Conservation (phyloP, 2,113 vertebrate species). For the Limanda limanda region DNA sequence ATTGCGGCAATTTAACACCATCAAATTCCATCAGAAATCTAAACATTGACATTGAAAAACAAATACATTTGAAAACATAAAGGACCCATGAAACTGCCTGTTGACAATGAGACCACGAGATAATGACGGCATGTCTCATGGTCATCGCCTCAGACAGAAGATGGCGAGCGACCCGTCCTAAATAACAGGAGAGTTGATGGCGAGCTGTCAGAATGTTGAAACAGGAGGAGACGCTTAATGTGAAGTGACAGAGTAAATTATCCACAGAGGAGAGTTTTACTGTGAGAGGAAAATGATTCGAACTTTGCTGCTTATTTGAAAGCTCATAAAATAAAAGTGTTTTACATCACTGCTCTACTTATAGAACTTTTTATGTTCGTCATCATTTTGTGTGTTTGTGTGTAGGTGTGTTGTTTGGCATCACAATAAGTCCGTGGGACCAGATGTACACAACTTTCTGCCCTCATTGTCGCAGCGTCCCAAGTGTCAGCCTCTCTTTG, state of each 20-base stretch:
- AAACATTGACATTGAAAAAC: too few relatives aligned
- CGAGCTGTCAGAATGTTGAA: slow-evolving; percentile 26
- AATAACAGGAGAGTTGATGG: slow-evolving; percentile 13
- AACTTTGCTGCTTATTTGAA: neutral
- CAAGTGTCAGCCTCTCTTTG: slow-evolving; percentile 27
- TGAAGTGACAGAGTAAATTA: slow-evolving; percentile 37
- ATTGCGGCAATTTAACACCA: too few relatives aligned
- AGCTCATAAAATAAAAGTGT: neutral
- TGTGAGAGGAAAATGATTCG: neutral
- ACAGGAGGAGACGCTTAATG: slow-evolving; percentile 23
- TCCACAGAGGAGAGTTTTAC: slow-evolving; percentile 16
- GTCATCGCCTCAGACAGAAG: neutral
- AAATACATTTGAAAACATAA: neutral
- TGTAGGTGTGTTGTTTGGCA: slow-evolving; percentile 5
- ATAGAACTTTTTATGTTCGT: slow-evolving; percentile 26
- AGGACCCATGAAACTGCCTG: neutral
- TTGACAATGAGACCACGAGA: neutral
- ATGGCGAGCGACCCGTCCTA: slow-evolving; percentile 3
- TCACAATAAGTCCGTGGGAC: slow-evolving; percentile 12
- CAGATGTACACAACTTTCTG: slow-evolving; percentile 17
- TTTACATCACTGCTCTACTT: slow-evolving; percentile 23
- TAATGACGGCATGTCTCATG: neutral
- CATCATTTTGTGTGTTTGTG: slow-evolving; percentile 9
- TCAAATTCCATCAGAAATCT: too few relatives aligned
- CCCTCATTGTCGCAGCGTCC: slow-evolving; percentile 23